Conservation (phyloP, 2,888 invertebrate genomes). For the Subacronicta megacephala region DNA sequence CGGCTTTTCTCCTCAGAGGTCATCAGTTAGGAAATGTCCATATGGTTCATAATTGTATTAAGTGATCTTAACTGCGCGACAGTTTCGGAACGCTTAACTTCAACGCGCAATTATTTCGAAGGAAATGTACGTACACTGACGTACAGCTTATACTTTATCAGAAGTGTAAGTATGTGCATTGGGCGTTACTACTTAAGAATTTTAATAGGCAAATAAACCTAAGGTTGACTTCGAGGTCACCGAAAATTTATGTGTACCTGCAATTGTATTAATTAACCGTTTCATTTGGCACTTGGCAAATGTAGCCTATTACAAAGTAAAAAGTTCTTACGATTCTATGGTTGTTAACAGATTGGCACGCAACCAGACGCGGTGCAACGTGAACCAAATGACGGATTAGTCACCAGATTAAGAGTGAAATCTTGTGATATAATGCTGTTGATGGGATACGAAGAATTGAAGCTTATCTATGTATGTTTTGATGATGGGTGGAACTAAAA, state of each 20-base stretch:
- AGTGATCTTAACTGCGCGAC: too few relatives aligned
- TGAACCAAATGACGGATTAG: slow-evolving; percentile 23
- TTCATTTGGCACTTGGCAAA: slow-evolving; percentile 30
- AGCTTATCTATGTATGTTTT: not conserved
- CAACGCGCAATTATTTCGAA: too few relatives aligned
- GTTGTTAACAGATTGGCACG: slow-evolving; percentile 48
- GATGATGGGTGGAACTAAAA: not conserved
- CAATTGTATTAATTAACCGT: slow-evolving; percentile 24
- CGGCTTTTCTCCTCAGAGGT: too few relatives aligned
- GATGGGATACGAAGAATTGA: not conserved
- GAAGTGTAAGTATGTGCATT: not conserved
- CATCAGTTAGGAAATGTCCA: too few relatives aligned
- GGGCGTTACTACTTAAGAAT: not conserved
- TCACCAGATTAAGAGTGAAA: slow-evolving; percentile 6
- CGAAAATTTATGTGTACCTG: slow-evolving; percentile 3
- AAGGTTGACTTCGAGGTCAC: not conserved
- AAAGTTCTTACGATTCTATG: slow-evolving; percentile 15
- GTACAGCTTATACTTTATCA: too few relatives aligned
- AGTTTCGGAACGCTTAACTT: too few relatives aligned
- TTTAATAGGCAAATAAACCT: not conserved
- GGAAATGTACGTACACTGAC: too few relatives aligned
- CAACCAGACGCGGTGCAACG: slow-evolving; percentile 22
- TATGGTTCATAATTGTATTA: too few relatives aligned
- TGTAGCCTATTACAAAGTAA: slow-evolving; percentile 18
- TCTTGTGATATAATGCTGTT: slow-evolving; percentile 13